These are phyloP conservation scores for Trissoscelio sp. DNA, from an alignment of 2,888 invertebrate genomes.

Conservation along the genomic window DNA sequence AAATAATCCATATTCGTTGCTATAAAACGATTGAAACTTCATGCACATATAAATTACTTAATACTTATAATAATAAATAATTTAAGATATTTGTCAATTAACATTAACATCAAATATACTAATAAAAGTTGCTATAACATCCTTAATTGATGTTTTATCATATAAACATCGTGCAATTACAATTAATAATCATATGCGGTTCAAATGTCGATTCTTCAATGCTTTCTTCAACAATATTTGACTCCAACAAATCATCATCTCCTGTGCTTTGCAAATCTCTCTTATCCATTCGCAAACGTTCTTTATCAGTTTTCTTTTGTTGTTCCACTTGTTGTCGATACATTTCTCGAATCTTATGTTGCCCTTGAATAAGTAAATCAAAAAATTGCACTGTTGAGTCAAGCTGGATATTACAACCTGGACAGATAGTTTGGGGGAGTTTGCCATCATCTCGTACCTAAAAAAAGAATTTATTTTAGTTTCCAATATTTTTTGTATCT, in stretches of 20 bases:
- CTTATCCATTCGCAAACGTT: conserved; percentile 36
- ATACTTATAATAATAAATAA: no score
- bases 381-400: conserved; percentile 90
- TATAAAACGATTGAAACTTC: no score
- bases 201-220: conserved; percentile 51
- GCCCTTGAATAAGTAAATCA: conserved; percentile 89
- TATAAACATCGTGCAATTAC: conserved; percentile 68
- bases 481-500: conserved; percentile 58
- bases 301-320: conserved; percentile 73
- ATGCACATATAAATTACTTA: no score
- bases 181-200: conserved; percentile 81
- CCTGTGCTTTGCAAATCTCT: conserved; percentile 15
- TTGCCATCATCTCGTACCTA: conserved; percentile 89
- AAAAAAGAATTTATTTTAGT: no score
- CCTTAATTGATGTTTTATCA: no score
- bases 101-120: no score
- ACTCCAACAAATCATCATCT: conserved; percentile 37
- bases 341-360: conserved; percentile 85
- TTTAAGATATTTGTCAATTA: no score
- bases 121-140: no score
- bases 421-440: conserved; percentile 89
- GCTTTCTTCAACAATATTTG: conserved; percentile 30
- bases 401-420: conserved; percentile 90
- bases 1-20: no score
- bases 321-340: conserved; percentile 83